Conservation (phyloP, 2,888 invertebrate species). For the Drosophila robusta region DNA sequence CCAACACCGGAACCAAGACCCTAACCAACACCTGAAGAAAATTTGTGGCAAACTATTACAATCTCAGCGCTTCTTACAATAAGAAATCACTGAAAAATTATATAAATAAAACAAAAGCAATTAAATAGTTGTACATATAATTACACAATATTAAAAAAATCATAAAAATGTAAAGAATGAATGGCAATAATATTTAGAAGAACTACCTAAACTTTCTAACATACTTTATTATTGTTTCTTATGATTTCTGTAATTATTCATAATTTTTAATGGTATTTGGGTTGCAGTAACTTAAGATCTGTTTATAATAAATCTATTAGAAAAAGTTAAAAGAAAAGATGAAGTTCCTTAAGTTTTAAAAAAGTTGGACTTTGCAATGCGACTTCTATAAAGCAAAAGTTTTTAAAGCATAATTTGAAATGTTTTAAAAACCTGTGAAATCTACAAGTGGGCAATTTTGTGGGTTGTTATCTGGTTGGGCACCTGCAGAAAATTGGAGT, state of each 20-base stretch:
- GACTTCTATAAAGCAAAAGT: too few species aligned
- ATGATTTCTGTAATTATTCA: not conserved
- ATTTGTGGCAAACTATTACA: too few species aligned
- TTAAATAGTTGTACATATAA: conserved; percentile 7
- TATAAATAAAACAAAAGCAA: not conserved
- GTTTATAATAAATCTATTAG: not conserved
- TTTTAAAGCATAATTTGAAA: not conserved
- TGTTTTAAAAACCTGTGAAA: not conserved
- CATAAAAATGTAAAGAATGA: conserved; percentile 7
- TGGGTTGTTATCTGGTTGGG: conserved; percentile 66
- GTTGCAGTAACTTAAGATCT: not conserved
- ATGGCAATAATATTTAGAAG: not conserved
- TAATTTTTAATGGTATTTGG: not conserved
- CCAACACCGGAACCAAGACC: not conserved
- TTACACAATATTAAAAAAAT: conserved; percentile 3
- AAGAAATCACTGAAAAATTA: too few species aligned
- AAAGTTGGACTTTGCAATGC: too few species aligned
- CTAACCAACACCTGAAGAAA: conserved; percentile 1
- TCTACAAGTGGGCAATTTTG: conserved; percentile 73
- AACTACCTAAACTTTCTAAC: not conserved
- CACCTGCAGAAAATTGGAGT: conserved; percentile 79
- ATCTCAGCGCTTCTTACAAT: too few species aligned
- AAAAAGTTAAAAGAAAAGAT: too few species aligned
- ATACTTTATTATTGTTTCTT: not conserved
- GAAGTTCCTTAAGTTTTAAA: too few species aligned